Conservation (phyloP, 2,113 vertebrate species). For the Sinosuthora webbiana region DNA sequence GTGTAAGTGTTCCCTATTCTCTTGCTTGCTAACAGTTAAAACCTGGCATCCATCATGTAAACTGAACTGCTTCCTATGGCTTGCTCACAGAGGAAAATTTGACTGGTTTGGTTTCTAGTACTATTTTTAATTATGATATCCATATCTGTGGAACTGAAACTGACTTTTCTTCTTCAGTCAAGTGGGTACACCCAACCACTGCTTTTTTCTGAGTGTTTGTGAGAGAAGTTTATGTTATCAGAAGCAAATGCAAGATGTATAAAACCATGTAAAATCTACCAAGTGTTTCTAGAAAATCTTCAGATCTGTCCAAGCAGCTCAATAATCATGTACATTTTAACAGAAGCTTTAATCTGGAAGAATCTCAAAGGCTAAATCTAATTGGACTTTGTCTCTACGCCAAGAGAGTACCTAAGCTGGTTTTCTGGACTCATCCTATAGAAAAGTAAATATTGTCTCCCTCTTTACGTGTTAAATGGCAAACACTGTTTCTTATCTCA, state of each 20-base stretch:
- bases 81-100: not conserved
- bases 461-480: not conserved
- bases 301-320: not conserved
- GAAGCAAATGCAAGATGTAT: not conserved
- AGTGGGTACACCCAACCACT: not conserved
- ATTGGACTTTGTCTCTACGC: not conserved
- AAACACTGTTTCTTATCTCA: not conserved
- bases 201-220: not conserved
- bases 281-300: not conserved
- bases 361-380: not conserved
- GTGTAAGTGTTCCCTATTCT: not conserved
- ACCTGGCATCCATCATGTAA: not conserved
- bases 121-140: not conserved
- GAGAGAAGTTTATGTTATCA: not conserved
- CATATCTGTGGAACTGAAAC: not conserved
- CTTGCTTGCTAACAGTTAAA: not conserved
- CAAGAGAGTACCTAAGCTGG: not conserved
- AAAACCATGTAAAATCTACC: not conserved
- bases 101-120: not conserved
- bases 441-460: not conserved
- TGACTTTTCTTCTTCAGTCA: not conserved
- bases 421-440: not conserved
- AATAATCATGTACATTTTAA: not conserved
- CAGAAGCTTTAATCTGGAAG: not conserved
- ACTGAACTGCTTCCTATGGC: not conserved